phyloP scores from a whole-genome alignment of 2,113 vertebrate species.

The Neopipo cinnamomea region DNA sequence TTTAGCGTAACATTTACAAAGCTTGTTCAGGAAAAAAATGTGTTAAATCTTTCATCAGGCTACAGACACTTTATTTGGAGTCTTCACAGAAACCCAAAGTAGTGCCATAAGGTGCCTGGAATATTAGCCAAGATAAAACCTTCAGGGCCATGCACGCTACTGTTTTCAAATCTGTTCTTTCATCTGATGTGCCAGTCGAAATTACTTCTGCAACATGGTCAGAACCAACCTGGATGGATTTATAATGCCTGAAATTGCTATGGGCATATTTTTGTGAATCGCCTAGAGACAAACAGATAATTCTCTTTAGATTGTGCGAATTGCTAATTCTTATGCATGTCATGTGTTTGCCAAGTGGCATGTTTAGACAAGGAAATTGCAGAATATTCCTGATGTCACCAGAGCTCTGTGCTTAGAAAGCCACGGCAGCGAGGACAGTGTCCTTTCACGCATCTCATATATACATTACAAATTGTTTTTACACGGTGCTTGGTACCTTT shows the following conservation, averaged over 20 bases:
- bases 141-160: slow-evolving; percentile 70
- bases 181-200: slow-evolving; percentile 71
- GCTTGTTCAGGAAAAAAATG: slow-evolving; percentile 45
- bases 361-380: slow-evolving; percentile 63
- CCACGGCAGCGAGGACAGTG: not conserved
- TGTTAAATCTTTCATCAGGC: slow-evolving; percentile 66
- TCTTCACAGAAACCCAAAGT: slow-evolving; percentile 52
- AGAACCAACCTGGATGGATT: slow-evolving; percentile 71
- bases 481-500: not conserved
- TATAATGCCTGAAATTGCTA: slow-evolving; percentile 62
- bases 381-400: slow-evolving; percentile 46
- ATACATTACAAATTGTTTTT: not conserved
- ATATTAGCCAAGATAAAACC: slow-evolving; percentile 75
- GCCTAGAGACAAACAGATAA: slow-evolving; percentile 63
- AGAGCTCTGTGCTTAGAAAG: not conserved
- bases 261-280: slow-evolving; percentile 68
- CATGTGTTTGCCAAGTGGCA: slow-evolving; percentile 58
- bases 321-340: slow-evolving; percentile 60
- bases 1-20: slow-evolving; percentile 14
- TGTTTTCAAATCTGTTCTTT: slow-evolving; percentile 80
- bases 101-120: slow-evolving; percentile 71
- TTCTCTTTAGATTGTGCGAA: slow-evolving; percentile 55
- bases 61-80: slow-evolving; percentile 61
- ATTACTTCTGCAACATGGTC: slow-evolving; percentile 77
- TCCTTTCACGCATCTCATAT: not conserved